Percentiles rank a stretch among this genome's conserved stretches.
Conservation (phyloP, 2,113 vertebrate genomes). For the Burhinus bistriatus region DNA sequence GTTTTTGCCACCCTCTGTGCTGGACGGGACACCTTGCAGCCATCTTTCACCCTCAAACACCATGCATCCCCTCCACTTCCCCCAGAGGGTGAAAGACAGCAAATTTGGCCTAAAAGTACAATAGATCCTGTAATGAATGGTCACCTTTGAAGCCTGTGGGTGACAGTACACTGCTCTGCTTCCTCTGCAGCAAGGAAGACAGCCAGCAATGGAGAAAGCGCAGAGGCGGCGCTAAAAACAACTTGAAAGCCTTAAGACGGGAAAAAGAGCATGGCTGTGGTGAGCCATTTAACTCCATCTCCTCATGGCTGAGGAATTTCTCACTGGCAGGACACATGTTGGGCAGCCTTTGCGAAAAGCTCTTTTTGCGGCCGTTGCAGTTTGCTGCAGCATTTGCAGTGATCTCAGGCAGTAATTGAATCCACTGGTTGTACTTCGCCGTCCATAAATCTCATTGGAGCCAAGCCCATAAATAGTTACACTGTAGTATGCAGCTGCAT, state of each 20-base stretch:
- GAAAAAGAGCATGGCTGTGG: neutral
- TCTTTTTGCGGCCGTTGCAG: slow-evolving; percentile 36
- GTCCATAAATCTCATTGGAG: slow-evolving; percentile 48
- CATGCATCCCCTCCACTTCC: accelerated
- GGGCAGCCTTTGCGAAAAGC: neutral
- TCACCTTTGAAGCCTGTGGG: neutral
- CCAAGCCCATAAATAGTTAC: slow-evolving; percentile 68
- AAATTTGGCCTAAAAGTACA: neutral
- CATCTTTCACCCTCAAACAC: neutral
- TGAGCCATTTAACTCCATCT: neutral
- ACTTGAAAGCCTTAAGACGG: neutral
- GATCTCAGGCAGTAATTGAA: slow-evolving; percentile 54
- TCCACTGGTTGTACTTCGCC: neutral
- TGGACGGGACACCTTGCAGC: neutral
- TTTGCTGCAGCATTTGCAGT: slow-evolving; percentile 18
- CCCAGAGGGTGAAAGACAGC: neutral
- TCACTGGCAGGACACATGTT: neutral
- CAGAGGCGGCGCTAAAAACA: neutral
- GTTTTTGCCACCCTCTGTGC: neutral
- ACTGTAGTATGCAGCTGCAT: slow-evolving; percentile 21
- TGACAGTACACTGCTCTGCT: neutral
- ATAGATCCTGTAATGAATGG: neutral
- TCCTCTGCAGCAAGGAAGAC: neutral
- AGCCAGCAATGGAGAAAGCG: neutral
- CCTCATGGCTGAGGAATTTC: slow-evolving; percentile 39